phyloP scores from a whole-genome alignment of 2,113 vertebrate species.

The Acanthisitta chloris region DNA sequence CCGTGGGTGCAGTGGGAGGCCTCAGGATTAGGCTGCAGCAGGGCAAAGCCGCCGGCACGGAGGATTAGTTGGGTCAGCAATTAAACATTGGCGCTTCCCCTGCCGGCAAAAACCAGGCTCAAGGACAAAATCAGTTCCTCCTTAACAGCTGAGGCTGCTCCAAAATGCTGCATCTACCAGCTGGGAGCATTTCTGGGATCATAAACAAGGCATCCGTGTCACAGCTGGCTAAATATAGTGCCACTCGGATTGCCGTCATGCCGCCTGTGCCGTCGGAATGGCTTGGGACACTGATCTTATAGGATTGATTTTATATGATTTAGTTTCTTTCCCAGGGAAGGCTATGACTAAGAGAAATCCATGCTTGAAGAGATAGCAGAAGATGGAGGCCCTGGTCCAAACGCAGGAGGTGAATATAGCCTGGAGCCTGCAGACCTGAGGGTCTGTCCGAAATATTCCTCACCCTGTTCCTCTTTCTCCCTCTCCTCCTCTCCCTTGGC shows the following conservation, averaged over 20 bases:
- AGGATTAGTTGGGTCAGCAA: neutral
- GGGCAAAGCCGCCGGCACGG: neutral
- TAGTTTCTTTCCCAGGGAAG: neutral
- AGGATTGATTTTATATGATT: neutral
- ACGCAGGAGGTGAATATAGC: neutral
- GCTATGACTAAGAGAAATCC: slow-evolving; percentile 41
- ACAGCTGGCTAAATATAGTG: slow-evolving; percentile 60
- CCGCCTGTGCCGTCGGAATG: neutral
- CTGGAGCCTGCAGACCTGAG: neutral
- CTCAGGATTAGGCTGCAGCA: neutral
- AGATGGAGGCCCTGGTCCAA: slow-evolving; percentile 37
- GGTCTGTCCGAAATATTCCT: neutral
- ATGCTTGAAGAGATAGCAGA: neutral
- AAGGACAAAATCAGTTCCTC: slow-evolving; percentile 20
- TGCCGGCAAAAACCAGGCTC: neutral
- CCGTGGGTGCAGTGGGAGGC: neutral
- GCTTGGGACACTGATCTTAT: neutral
- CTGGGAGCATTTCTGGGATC: neutral
- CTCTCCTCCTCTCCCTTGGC: neutral
- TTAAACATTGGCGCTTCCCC: neutral
- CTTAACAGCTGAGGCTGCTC: neutral
- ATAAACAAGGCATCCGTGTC: neutral
- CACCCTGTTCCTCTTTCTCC: neutral
- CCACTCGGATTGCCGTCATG: neutral
- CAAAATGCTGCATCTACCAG: neutral